Evolutionary conservation across 2,888 invertebrate genomes (phyloP).

Genomic region (Argynnis bischoffii): DNA sequence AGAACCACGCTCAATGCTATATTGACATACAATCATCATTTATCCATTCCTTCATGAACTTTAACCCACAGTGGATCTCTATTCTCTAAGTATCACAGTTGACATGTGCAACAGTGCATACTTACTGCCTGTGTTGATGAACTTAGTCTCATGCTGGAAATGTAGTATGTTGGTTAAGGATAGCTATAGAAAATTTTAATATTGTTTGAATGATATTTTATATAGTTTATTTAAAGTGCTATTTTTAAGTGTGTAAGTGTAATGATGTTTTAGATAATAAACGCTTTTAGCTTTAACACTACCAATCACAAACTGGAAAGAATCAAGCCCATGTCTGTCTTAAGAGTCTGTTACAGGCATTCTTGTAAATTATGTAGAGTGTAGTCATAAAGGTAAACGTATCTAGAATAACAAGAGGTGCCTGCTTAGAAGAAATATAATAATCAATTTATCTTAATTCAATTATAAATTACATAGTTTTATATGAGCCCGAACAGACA

Average conservation of each 20-base stretch:
- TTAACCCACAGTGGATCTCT: neutral
- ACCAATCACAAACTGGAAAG: neutral
- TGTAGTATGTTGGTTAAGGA: constrained; percentile 19
- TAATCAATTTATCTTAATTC: constrained; percentile 13
- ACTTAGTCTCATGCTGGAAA: constrained; percentile 2
- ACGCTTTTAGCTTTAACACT: constrained; percentile 8
- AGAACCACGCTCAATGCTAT: constrained; percentile 51
- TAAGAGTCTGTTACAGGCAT: neutral
- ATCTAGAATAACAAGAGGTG: constrained; percentile 20
- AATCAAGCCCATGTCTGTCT: constrained; percentile 13
- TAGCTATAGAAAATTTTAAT: constrained; percentile 21
- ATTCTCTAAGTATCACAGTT: no score
- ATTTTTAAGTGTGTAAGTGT: constrained; percentile 16
- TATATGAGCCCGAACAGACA: neutral
- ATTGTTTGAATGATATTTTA: constrained; percentile 22
- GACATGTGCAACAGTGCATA: no score
- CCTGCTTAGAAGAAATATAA: constrained; percentile 19
- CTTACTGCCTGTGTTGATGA: neutral
- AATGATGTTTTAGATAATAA: constrained; percentile 7
- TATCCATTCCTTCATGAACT: neutral
- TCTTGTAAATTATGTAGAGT: neutral
- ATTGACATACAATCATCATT: constrained; percentile 31
- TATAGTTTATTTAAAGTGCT: constrained; percentile 23
- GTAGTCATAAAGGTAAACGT: constrained; percentile 1
- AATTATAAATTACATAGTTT: constrained; percentile 9